A percentile compares a stretch with the other conserved stretches of the same genome.
Evolutionary conservation across 2,113 vertebrate genomes (phyloP).

Genomic region (Amphilophus citrinellus): DNA sequence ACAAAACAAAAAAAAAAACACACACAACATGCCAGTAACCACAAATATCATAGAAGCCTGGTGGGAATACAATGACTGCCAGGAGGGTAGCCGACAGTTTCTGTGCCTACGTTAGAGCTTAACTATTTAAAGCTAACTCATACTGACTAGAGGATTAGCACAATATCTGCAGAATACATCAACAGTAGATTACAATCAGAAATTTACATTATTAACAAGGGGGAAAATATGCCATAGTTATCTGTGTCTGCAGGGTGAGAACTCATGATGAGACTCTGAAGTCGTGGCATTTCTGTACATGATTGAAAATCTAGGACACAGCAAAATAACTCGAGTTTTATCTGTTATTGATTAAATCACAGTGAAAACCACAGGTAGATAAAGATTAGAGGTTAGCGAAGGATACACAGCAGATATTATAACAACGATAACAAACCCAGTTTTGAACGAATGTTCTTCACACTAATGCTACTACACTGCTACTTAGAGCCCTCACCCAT

Average conservation of each 20-base stretch:
- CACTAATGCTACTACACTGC: conserved; percentile 1
- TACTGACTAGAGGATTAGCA: conserved; percentile 59
- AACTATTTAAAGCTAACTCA: conserved; percentile 57
- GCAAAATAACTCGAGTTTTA: conserved; percentile 8
- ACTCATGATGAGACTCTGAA: not conserved
- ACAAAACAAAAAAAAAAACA: not conserved
- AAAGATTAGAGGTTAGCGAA: conserved; percentile 44
- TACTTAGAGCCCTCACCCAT: not conserved
- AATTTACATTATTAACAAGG: conserved; percentile 50
- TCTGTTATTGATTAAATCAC: conserved; percentile 42
- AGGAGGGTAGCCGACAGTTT: conserved; percentile 23
- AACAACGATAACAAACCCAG: conserved; percentile 15
- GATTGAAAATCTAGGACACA: conserved; percentile 39
- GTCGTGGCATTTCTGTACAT: conserved; percentile 26
- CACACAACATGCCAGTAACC: conserved; percentile 68
- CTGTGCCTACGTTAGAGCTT: conserved; percentile 40
- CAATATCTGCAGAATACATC: conserved; percentile 70
- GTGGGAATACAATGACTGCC: conserved; percentile 49
- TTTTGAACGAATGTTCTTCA: not conserved
- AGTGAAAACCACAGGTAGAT: conserved; percentile 63
- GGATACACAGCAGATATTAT: conserved; percentile 25
- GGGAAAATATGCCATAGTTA: not conserved
- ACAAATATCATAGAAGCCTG: conserved; percentile 66
- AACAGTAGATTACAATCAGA: conserved; percentile 57
- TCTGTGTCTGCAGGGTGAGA: not conserved